A percentile compares a stretch with the other conserved stretches of the same genome.
These are phyloP conservation scores for Drosophila bocki DNA, from an alignment of 1,140 invertebrate species.

Conservation along the genomic window DNA sequence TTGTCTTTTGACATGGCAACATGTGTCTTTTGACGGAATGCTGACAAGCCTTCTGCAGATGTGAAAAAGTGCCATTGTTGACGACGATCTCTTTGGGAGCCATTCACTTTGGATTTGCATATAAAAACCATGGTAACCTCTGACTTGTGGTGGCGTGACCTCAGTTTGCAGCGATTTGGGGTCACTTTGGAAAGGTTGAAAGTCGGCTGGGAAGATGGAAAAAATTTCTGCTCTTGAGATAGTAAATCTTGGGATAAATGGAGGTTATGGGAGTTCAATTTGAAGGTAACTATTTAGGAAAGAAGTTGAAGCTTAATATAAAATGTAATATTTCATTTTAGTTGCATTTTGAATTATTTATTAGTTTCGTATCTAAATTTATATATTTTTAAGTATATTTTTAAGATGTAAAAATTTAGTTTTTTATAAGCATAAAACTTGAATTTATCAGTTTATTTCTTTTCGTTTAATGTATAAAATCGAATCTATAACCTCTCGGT, in stretches of 20 bases:
- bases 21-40: conserved; percentile 49
- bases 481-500: no score
- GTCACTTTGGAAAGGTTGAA: conserved; percentile 46
- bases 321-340: neutral
- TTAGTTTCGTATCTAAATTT: no score
- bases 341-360: neutral
- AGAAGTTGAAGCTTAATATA: rapidly evolving
- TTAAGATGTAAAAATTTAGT: no score
- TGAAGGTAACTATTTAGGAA: neutral
- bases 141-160: conserved; percentile 26
- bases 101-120: conserved; percentile 47
- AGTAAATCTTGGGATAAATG: neutral
- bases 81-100: conserved; percentile 25
- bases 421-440: no score
- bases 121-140: conserved; percentile 19
- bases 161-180: conserved; percentile 18
- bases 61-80: conserved; percentile 19
- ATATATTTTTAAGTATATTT: no score
- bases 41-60: conserved; percentile 54
- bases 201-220: conserved; percentile 24
- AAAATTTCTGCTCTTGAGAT: conserved; percentile 1
- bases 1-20: conserved; percentile 36
- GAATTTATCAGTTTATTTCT: no score
- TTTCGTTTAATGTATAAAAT: no score
- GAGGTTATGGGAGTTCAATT: neutral